Conservation (phyloP, 2,113 vertebrate genomes). For the Oriolus oriolus region DNA sequence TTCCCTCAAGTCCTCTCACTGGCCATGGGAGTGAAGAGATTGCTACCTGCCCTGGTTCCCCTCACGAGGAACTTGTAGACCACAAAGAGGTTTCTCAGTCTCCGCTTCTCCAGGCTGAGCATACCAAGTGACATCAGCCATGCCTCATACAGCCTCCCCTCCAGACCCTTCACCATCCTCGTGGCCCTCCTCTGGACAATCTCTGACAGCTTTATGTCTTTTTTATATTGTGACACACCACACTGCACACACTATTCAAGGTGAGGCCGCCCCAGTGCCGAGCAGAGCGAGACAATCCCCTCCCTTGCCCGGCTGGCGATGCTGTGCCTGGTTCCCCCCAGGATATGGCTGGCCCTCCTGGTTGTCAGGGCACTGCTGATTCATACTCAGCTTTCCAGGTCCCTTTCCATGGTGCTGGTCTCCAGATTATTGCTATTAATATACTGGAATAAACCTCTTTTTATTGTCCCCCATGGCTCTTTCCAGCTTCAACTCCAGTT, state of each 20-base stretch:
- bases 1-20: neutral
- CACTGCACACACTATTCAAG: too few relatives aligned
- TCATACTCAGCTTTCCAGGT: neutral
- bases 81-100: too few relatives aligned
- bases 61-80: neutral
- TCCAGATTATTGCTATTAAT: neutral
- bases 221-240: neutral
- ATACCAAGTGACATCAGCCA: neutral
- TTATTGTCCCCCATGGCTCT: neutral
- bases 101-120: neutral
- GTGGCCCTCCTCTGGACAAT: neutral
- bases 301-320: fast-evolving
- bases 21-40: neutral
- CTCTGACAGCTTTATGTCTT: neutral
- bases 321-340: neutral
- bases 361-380: neutral
- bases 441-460: neutral
- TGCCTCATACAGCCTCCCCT: neutral
- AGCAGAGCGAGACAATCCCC: neutral
- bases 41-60: neutral
- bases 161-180: neutral
- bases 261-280: neutral
- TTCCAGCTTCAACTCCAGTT: neutral
- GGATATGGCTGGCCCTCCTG: too few relatives aligned
- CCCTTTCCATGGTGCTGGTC: neutral